These are phyloP conservation scores for Apodemus agrarius DNA, from an alignment of 2,797 vertebrate genomes.

Conservation along the genomic window DNA sequence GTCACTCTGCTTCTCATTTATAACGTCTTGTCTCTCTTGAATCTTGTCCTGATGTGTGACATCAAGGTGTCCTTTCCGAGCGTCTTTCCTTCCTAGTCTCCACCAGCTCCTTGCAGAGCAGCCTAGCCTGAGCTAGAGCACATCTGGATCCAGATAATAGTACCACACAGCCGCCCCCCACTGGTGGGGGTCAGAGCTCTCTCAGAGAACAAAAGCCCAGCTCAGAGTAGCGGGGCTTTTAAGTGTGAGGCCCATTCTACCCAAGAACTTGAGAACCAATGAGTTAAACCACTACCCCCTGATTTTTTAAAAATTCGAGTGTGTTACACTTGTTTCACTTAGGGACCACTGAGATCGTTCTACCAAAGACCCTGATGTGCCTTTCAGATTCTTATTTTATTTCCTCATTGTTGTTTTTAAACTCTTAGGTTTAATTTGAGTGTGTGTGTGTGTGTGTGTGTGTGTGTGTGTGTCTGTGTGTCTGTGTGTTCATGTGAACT, in stretches of 20 bases:
- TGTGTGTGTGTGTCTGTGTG: background rate
- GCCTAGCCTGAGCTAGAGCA: fast-evolving
- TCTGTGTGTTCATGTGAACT: background rate
- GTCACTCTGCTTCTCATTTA: background rate
- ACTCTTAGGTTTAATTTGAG: background rate
- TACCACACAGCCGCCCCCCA: fast-evolving
- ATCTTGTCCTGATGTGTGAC: background rate
- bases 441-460: background rate
- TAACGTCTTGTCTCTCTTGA: background rate
- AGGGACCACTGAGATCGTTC: background rate
- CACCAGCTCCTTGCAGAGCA: too few relatives aligned
- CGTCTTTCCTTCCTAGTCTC: background rate
- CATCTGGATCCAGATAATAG: background rate
- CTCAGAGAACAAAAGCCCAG: background rate
- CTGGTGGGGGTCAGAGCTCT: too few relatives aligned
- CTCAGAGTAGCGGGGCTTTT: background rate
- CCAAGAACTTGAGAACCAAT: background rate
- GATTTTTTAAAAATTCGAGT: background rate
- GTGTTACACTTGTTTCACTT: background rate
- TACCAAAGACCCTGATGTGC: background rate
- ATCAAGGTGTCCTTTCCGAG: background rate
- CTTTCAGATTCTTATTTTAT: background rate
- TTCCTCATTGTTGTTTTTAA: background rate
- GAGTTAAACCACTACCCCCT: background rate
- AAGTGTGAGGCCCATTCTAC: background rate